These are phyloP conservation scores for Chaetodon trifascialis DNA, from an alignment of 2,113 vertebrate genomes.

Conservation along the genomic window DNA sequence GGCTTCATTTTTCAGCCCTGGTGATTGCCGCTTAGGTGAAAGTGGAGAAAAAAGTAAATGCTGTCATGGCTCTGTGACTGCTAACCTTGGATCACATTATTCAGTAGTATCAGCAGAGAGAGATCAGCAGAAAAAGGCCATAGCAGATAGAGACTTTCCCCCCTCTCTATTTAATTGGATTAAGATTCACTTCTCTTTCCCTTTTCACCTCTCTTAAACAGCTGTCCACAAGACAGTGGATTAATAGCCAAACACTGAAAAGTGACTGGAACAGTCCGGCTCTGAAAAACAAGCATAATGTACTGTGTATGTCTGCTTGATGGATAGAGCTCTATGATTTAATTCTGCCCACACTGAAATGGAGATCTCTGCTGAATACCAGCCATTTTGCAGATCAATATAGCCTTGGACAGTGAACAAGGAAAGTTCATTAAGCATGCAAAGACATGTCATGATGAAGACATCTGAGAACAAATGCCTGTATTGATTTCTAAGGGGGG, in stretches of 20 bases:
- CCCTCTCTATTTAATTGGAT: constrained; percentile 61
- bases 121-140: constrained; percentile 23
- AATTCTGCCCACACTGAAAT: constrained; percentile 9
- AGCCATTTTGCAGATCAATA: constrained; percentile 63
- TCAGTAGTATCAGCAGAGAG: constrained; percentile 38
- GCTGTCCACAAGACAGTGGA: constrained; percentile 53
- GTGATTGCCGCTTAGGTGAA: not conserved
- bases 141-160: constrained; percentile 38
- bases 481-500: constrained; percentile 59
- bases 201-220: constrained; percentile 55
- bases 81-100: constrained; percentile 44
- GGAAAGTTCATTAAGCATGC: constrained; percentile 71
- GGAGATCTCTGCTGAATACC: constrained; percentile 52
- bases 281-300: constrained; percentile 39
- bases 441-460: constrained; percentile 68
- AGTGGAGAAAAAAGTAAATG: not conserved
- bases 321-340: constrained; percentile 39
- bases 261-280: constrained; percentile 16
- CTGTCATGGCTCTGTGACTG: constrained; percentile 23
- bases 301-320: constrained; percentile 52
- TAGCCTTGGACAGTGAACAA: constrained; percentile 47
- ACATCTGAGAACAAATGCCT: constrained; percentile 69
- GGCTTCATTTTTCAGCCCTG: too few relatives aligned
- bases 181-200: constrained; percentile 60
- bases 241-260: constrained; percentile 40